These are phyloP conservation scores for Masnerella sp. DNA, from an alignment of 2,888 invertebrate genomes.

Conservation along the genomic window DNA sequence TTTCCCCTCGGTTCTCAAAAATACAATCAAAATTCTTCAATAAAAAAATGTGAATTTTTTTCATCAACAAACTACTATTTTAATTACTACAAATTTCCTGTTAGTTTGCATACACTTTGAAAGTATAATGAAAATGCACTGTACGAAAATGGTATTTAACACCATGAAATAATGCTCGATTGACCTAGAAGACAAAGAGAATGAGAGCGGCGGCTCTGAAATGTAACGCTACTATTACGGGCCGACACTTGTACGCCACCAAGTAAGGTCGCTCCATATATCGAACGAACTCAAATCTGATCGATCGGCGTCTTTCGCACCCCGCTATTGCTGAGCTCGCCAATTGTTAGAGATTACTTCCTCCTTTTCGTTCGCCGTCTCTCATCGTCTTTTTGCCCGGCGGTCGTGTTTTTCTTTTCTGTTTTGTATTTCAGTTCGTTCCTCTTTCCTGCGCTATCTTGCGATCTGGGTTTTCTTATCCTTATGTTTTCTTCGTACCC, in stretches of 20 bases:
- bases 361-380: background rate
- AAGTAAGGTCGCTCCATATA: constrained; percentile 28
- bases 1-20: too few relatives aligned
- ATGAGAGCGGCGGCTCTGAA: constrained; percentile 4
- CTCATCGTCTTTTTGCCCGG: background rate
- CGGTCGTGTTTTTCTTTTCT: background rate
- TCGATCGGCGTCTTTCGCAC: constrained; percentile 14
- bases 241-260: constrained; percentile 10
- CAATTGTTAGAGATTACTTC: constrained; percentile 6
- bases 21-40: too few relatives aligned
- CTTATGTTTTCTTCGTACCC: too few relatives aligned
- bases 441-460: too few relatives aligned
- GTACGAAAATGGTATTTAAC: background rate
- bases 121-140: constrained; percentile 5
- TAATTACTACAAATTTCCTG: too few relatives aligned
- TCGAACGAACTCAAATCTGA: constrained; percentile 14
- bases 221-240: constrained; percentile 16
- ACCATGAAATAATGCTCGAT: background rate
- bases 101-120: too few relatives aligned
- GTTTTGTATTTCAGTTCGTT: too few relatives aligned
- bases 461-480: too few relatives aligned
- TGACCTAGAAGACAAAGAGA: constrained; percentile 8
- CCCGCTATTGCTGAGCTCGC: constrained; percentile 1
- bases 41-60: too few relatives aligned
- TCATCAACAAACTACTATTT: too few relatives aligned